Evolutionary conservation across 2,888 invertebrate genomes (phyloP), one percentile per base, ranked within the genome.

Genomic region (Sylvicola cinctus): DNA sequence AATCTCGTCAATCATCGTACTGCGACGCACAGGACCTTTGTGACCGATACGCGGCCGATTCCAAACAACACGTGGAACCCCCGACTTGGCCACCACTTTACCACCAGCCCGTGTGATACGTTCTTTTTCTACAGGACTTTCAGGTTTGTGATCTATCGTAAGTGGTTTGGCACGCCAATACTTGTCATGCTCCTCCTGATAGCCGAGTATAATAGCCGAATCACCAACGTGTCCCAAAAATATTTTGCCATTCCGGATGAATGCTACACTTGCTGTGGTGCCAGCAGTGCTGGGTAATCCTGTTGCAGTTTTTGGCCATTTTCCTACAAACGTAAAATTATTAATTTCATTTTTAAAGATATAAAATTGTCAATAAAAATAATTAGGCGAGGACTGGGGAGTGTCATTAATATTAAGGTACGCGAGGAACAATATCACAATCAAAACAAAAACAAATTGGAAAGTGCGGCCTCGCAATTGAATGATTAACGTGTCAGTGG

Each of bases 171-270:
- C 78, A 39, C 70, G 68, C 87, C 88, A 90, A 42, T 68, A 66
- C 27, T 67, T 63, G 44, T 70, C 66, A 40, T 68, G 68, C 43
- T 73, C 69, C 44, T 74, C 73, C 52, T 80, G 76, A 53, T 74
- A 77, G 14, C 87, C 90, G 33, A 91, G 62, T 10, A 90, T 80
- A 48, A 98, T 88, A 16, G 83, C 88, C 1, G 95, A 95, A 60
- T 96, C 96, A n/a, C 96, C 96, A 2, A 96, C 95, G 63, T 96
- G 96, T 3, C 95, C 96, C 38, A 90, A 79, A 50, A 93, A 96
- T 44, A 96, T 77, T 66, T 93, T 93, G 26, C 87, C 83, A 43
- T 80, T 70, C 38, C 88, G 70, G 46, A 98, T 87, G 52, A 96
- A 91, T 4, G 88, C 91, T 36, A 95, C 74, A 49, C 90, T 93